Conservation (phyloP, 2,888 invertebrate species). For the Cosmia trapezina region DNA sequence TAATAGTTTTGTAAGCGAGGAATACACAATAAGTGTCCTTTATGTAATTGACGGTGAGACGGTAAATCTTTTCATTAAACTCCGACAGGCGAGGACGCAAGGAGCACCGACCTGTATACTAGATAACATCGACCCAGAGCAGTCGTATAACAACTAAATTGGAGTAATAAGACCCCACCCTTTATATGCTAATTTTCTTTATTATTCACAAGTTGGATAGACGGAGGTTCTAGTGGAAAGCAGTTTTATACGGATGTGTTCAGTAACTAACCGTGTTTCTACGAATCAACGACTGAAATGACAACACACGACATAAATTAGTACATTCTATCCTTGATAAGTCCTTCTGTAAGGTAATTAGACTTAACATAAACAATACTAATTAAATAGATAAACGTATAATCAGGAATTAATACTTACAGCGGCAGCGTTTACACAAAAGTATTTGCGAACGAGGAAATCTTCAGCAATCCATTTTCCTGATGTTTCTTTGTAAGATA, state of each 20-base stretch:
- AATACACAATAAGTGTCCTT: conserved; percentile 52
- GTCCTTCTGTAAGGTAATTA: conserved; percentile 36
- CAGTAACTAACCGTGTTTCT: background rate
- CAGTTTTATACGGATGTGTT: conserved; percentile 42
- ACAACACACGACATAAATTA: conserved; percentile 30
- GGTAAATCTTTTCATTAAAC: conserved; percentile 53
- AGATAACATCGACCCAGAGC: conserved; percentile 47
- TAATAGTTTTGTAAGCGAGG: conserved; percentile 45
- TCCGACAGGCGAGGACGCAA: conserved; percentile 39
- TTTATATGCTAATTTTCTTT: conserved; percentile 65
- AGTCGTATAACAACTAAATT: conserved; percentile 60
- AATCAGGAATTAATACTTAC: conserved; percentile 16
- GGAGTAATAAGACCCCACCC: conserved; percentile 61
- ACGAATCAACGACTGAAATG: background rate
- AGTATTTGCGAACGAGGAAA: conserved; percentile 33
- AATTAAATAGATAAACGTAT: conserved; percentile 38
- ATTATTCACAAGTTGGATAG: conserved; percentile 39
- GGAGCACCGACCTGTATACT: conserved; percentile 55
- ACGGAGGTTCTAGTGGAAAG: conserved; percentile 24
- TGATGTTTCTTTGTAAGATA: conserved; percentile 17
- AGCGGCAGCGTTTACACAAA: conserved; percentile 26
- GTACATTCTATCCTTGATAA: conserved; percentile 7
- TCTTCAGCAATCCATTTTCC: conserved; percentile 10
- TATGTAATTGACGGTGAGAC: conserved; percentile 50
- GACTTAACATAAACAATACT: conserved; percentile 24